Base-by-base conservation (phyloP, 2,888 invertebrate genomes). In the Temnothorax rugatulus region DNA sequence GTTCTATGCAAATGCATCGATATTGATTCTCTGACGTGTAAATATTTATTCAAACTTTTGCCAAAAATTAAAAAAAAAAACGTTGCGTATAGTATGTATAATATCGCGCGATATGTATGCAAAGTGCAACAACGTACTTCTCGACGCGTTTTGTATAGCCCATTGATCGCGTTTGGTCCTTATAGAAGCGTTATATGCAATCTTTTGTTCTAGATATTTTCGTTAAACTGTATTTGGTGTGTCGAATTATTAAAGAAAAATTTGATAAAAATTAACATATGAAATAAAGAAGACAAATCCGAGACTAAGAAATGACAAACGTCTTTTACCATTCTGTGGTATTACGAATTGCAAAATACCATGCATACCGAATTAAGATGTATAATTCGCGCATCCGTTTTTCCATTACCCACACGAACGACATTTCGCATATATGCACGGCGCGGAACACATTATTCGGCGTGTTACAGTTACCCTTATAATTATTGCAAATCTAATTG, bases 401-500 rank as follows among this genome's bases (percentile, higher is more conserved):
- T 77, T 77, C 29, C 69, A 69, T 68, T 15, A 34, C 44, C 21
- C 25, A 29, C 11, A 34, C 57, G 44, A 69, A 54, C 44, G 21
- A 50, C 15, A 11, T 34, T 57, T 13, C 41, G 18, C 15, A 44
- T 21, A 25, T 34, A 50, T 41, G 54, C 29, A 52, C 15, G n/a
- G n/a, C n/a, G 29, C n/a, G 15, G n/a, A n/a, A 63, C 21, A 75
- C 21, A 50, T 61, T 25, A 25, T 38, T 29, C 75, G 21, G 8
- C 75, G 47, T 25, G 21, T 25, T 25, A 21, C 18, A 47, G 59
- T 73, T 38, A 38, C 34, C 47, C 59, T 59, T 59, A 73, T 81
- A 81, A 81, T 73, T 81, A 73, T 73, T 73, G 79, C 73, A 73
- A 50, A 81, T 61, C 73, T 81, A 81, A 81, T 73, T 81, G 79